These are phyloP conservation scores for Drosophila pseudoobscura DNA, from an alignment of 1,140 invertebrate genomes.

Conservation along the genomic window DNA sequence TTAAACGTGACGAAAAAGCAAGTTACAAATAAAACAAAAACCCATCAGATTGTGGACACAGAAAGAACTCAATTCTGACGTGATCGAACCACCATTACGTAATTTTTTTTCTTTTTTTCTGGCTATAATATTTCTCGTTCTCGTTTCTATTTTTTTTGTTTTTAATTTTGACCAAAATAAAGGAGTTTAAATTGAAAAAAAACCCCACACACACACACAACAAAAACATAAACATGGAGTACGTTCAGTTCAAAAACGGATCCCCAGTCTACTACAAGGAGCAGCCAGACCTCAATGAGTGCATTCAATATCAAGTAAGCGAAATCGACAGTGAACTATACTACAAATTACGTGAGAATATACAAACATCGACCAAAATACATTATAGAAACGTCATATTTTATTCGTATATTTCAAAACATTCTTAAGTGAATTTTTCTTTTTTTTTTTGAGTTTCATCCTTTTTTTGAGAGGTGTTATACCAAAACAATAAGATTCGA, in stretches of 20 bases:
- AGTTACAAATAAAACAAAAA: conserved; percentile 43
- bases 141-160: conserved; percentile 33
- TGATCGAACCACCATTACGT: conserved; percentile 51
- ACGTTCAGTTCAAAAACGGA: conserved; percentile 83
- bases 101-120: conserved; percentile 49
- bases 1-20: conserved; percentile 77
- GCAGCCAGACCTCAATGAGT: conserved; percentile 82
- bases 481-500: too few relatives aligned
- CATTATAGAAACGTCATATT: too few relatives aligned
- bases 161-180: conserved; percentile 51
- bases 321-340: neutral
- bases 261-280: conserved; percentile 83
- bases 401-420: too few relatives aligned
- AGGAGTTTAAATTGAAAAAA: conserved; percentile 71
- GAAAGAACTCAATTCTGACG: conserved; percentile 19
- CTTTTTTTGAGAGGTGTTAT: too few relatives aligned
- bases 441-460: too few relatives aligned
- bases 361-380: too few relatives aligned
- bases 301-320: conserved; percentile 83
- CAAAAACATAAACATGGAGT: conserved; percentile 75
- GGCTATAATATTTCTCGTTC: conserved; percentile 58
- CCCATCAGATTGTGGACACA: conserved; percentile 18
- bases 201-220: conserved; percentile 58
- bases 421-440: too few relatives aligned
- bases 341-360: neutral